Conservation (phyloP, 2,888 invertebrate genomes). For the Tromatobia lineatoria region DNA sequence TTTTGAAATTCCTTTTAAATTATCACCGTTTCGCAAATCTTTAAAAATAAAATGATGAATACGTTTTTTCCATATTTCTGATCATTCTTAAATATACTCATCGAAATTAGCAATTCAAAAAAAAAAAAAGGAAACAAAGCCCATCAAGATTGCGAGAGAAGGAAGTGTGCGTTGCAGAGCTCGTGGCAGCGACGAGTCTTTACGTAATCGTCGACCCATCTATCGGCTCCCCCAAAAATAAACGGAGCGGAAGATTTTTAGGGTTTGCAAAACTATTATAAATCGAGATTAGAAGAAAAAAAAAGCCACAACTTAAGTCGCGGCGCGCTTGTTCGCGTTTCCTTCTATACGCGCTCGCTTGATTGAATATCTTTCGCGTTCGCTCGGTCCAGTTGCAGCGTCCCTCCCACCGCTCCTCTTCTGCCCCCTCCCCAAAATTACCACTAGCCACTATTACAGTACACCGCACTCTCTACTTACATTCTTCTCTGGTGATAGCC, state of each 20-base stretch:
- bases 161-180: conserved; percentile 19
- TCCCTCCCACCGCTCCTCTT: conserved; percentile 6
- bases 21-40: no score
- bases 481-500: conserved; percentile 83
- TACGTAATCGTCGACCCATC: conserved; percentile 70
- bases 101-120: background rate
- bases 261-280: conserved; percentile 33
- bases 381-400: conserved; percentile 47
- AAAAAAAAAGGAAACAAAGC: conserved; percentile 23
- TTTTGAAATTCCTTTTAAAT: no score
- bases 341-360: conserved; percentile 34
- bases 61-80: no score
- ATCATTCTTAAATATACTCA: background rate
- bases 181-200: conserved; percentile 39
- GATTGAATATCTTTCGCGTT: conserved; percentile 40
- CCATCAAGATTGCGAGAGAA: conserved; percentile 1
- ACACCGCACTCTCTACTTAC: conserved; percentile 80
- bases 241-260: conserved; percentile 63
- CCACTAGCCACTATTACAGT: background rate
- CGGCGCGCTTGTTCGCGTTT: conserved; percentile 4
- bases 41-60: no score
- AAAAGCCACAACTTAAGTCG: conserved; percentile 13
- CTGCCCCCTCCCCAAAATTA: conserved; percentile 17
- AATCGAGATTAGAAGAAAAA: background rate
- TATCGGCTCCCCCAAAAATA: conserved; percentile 71